Base-by-base conservation (phyloP, 2,888 invertebrate genomes). In the Orchesellides sinensis region DNA sequence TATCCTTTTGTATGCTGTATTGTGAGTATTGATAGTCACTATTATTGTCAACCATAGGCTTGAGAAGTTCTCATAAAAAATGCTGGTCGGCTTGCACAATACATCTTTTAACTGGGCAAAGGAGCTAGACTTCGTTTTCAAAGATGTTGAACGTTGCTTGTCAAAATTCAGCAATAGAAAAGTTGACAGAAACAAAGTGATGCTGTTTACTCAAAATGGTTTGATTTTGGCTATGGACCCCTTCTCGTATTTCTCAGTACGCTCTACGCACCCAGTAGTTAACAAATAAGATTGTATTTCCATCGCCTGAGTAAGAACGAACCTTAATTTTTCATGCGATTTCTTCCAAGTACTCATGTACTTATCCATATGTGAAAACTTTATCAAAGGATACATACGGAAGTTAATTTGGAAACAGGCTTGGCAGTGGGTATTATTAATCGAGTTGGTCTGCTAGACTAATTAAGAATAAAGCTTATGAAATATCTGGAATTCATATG, bases 161-260 rank as follows among this genome's bases (percentile, higher is more conserved):
- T 84, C 84, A 79, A 79, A 79, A 84, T 83, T 83, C 83, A 68
- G 82, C 84, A 54, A 65, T 45, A 66, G 83, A 65, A 80, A 83
- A 73, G 68, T 49, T 59, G 35, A 63, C 29, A 23, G 12, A 23
- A 63, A 73, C 63, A 73, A 63, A 73, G 52, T 63, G 63, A 52
- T 27, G 40, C 27, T 59, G 29, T 27, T 29, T 61, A n/a, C 23
- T 12, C 56, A 45, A 25, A 35, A 23, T 56, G n/a, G 14, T 52
- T 32, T 47, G 40, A 70, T 29, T 19, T 49, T 17, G 32, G 8
- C 4, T 52, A 4, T 32, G 35, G 32, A 56, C 23, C 54, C 56
- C 56, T 70, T 70, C 70, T 70, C 70, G 32, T n/a, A 27, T 70
- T 69, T 52, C 69, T 29, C 25, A 69, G 52, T 25, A 27, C 23